Evolutionary conservation across 2,888 invertebrate species (phyloP).

Genomic region (Dynastes tityus): DNA sequence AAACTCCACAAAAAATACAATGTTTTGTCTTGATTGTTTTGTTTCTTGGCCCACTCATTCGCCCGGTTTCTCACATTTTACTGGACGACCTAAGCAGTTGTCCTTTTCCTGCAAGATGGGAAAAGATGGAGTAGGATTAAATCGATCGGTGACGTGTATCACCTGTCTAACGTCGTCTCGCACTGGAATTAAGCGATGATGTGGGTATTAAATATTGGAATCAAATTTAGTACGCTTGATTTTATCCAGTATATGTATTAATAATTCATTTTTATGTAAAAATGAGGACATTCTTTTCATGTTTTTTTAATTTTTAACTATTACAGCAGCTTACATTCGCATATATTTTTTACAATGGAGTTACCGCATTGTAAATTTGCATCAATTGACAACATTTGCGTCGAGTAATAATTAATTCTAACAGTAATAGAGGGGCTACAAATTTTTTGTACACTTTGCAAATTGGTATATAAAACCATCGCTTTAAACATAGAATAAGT

Average conservation of each 20-base stretch:
- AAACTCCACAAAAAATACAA: slow-evolving; percentile 7
- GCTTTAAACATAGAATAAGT: too few species aligned
- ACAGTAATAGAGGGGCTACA: too few species aligned
- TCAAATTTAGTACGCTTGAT: not conserved
- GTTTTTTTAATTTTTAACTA: too few species aligned
- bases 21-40: slow-evolving; percentile 20
- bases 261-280: too few species aligned
- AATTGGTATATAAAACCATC: too few species aligned
- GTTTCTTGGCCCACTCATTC: slow-evolving; percentile 5
- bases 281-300: too few species aligned
- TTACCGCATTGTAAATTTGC: too few species aligned
- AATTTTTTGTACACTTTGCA: too few species aligned
- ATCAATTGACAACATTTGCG: too few species aligned
- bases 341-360: too few species aligned
- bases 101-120: not conserved
- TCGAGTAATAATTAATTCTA: too few species aligned
- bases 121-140: slow-evolving; percentile 36
- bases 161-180: slow-evolving; percentile 24
- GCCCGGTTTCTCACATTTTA: slow-evolving; percentile 13
- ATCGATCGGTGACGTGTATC: slow-evolving; percentile 24
- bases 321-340: too few species aligned
- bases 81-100: not conserved
- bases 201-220: slow-evolving; percentile 1
- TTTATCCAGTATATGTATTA: not conserved
- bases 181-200: slow-evolving; percentile 10